A percentile compares a stretch with the other conserved stretches of the same genome.
Conservation (phyloP, 2,888 invertebrate species). For the Morpho deidamia region DNA sequence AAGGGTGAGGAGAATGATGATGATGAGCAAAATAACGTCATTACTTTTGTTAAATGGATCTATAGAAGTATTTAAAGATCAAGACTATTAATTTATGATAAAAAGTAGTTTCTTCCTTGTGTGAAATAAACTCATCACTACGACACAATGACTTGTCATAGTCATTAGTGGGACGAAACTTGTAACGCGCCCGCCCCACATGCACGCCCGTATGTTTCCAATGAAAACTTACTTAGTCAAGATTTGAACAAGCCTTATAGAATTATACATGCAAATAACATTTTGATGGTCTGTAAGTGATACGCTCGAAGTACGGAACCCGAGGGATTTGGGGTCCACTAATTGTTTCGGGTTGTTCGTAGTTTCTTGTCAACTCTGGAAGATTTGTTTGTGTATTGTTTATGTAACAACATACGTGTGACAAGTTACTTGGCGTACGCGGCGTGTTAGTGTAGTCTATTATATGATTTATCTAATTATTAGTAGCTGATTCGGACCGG, state of each 20-base stretch:
- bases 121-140: conserved; percentile 34
- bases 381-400: conserved; percentile 3
- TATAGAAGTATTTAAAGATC: no score
- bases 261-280: conserved; percentile 56
- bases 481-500: no score
- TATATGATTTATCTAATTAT: no score
- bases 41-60: no score
- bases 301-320: conserved; percentile 12
- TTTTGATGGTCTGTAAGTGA: conserved; percentile 39
- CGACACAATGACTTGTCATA: conserved; percentile 34
- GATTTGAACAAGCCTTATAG: conserved; percentile 31
- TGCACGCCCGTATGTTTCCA: conserved; percentile 1
- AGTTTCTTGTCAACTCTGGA: conserved; percentile 7
- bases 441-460: no score
- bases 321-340: conserved; percentile 7
- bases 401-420: background rate
- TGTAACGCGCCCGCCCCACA: background rate
- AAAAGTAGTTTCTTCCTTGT: background rate
- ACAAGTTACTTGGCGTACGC: background rate
- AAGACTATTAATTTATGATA: no score
- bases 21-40: no score
- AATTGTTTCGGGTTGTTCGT: conserved; percentile 16
- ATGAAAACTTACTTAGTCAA: conserved; percentile 8
- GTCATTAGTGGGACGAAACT: background rate
- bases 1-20: no score